Base-by-base conservation (phyloP, 2,797 vertebrate species). In the Melanotaenia maccullochi region DNA sequence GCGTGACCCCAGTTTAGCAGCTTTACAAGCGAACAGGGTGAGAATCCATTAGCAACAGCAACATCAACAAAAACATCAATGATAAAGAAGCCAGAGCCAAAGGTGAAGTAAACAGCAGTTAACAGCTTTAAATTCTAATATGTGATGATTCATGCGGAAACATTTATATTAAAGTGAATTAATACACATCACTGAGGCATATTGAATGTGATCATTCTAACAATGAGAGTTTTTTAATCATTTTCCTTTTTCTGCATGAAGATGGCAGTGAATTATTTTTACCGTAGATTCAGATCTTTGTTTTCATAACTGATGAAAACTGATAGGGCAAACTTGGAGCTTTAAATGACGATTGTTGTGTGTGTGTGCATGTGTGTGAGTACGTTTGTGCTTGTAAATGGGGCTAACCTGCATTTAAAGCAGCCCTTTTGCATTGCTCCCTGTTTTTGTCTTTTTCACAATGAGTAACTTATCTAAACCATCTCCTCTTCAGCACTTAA, bases 11-110 rank as follows among this genome's bases (percentile, higher is more conserved):
- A 62, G 85, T 87, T 79, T 44, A 1, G 80, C 83, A 68, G 49
- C 94, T 97, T 97, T 96, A 96, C 22, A 93, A 94, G 90, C 82
- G 73, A 75, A 70, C 78, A 76, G 92, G 89, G 94, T 78, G 86
- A 88, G 88, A 90, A 93, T 92, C 94, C 94, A 92, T 94, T 95
- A 95, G 93, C 83, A 69, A 81, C 86, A 78, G 85, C 68, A 82
- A 83, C 87, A 80, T 68, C 78, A 58, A 76, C 65, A 79, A 44
- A 76, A 75, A 79, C 73, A 61, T 74, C 49, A 24, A 67, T 1
- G 12, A 14, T 0, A 56, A 40, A 64, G 32, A 28, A 40, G 51
- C 25, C 57, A 54, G 47, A 60, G 56, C 63, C 35, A 42, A 33
- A 60, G 51, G 9, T 40, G 51, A 62, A 52, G 8, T 38, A 64